Evolutionary conservation across 2,113 vertebrate genomes (phyloP), one percentile per base, ranked within the genome.

Genomic region (Lichenostomus cassidix): DNA sequence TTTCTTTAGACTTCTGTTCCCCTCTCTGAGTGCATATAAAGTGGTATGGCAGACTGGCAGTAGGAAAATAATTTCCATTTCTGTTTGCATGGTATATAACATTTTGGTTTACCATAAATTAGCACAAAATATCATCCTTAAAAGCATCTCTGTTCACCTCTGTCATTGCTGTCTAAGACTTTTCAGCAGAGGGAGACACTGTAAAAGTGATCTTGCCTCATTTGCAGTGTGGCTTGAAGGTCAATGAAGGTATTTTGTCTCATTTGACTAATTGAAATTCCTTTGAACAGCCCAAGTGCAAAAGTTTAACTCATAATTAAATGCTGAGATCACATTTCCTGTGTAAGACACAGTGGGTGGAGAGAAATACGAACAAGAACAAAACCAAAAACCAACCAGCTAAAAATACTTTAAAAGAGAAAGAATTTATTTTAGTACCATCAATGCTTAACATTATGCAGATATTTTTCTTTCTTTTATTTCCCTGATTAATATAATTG

Each of bases 211-310:
- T 93, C 22, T 77, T 88, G 19, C 8, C 94, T 75, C 77, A 60
- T 81, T 92, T 74, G 77, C 83, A 46, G 15, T 63, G 83, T 76
- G 12, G 9, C 59, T 68, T 91, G 81, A 97, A 86, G 70, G 74
- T 93, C 67, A 53, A 9, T 83, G 74, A 87, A 95, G 59, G 88
- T 50, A 56, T 64, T 93, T 85, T 70, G 25, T 86, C 67, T 94
- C 78, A 91, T 91, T 93, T 92, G 63, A 71, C 63, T 92, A 92
- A 95, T 81, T 92, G 74, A 29, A 94, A 89, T 87, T 70, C 41
- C 19, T 80, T 69, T 93, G 44, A 90, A 83, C 42, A 91, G 18
- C 10, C 41, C 41, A 81, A 80, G 53, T 70, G 62, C 53, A 83
- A 68, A 92, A 85, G 60, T 92, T 92, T 79, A 86, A 55, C 31